Evolutionary conservation across 2,113 vertebrate species (phyloP).

Genomic region (Oreocharis arfaki): DNA sequence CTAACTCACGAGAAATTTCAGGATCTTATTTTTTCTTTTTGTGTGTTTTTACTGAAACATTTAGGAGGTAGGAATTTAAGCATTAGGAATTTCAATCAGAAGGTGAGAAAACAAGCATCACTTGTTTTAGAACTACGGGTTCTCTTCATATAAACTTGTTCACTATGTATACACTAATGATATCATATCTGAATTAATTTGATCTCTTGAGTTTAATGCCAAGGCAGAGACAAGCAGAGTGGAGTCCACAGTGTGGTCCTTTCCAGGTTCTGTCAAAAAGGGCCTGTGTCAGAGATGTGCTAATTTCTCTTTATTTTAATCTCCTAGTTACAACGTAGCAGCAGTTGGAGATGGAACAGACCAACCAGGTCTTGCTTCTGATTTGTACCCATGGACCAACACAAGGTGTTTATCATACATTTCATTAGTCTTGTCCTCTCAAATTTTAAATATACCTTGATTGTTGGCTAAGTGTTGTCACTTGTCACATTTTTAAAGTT

Average conservation of each 20-base stretch:
- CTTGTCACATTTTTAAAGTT: conserved; percentile 4
- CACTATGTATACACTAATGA: neutral
- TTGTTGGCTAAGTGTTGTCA: neutral
- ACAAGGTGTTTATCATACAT: neutral
- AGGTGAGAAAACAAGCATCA: neutral
- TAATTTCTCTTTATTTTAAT: neutral
- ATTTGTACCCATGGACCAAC: neutral
- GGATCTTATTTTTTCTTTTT: neutral
- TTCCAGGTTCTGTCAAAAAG: neutral
- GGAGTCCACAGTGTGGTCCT: neutral
- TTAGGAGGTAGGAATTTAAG: neutral
- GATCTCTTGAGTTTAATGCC: neutral
- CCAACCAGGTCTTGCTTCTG: neutral
- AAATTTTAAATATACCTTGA: neutral
- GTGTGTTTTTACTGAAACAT: neutral
- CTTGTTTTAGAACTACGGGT: neutral
- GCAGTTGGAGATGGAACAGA: neutral
- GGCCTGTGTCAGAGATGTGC: neutral
- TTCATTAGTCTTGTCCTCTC: neutral
- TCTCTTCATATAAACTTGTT: neutral
- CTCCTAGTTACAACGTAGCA: neutral
- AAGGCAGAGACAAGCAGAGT: neutral
- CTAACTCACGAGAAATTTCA: neutral
- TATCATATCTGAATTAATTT: neutral
- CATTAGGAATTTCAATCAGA: neutral